Conservation (phyloP, 2,888 invertebrate genomes). For the Temnothorax unifasciatus region DNA sequence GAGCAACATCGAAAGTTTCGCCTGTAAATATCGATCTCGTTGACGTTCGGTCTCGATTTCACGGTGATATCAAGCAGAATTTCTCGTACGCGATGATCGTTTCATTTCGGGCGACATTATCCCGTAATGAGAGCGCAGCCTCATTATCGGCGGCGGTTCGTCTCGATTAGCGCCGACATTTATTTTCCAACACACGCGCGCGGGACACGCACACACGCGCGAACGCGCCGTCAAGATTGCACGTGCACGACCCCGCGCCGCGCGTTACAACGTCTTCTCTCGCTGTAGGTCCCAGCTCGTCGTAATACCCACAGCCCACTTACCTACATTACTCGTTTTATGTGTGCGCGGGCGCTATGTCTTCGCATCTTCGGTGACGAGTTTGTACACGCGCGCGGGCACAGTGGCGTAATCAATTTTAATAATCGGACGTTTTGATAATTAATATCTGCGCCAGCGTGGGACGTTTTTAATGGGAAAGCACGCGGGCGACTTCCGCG, state of each 20-base stretch:
- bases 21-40: slow-evolving; percentile 25
- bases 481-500: slow-evolving; percentile 1
- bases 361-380: slow-evolving; percentile 16
- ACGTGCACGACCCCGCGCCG: slow-evolving; percentile 51
- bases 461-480: slow-evolving; percentile 42
- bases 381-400: slow-evolving; percentile 4
- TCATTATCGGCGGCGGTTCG: slow-evolving; percentile 63
- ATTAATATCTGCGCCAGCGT: slow-evolving; percentile 30
- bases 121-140: slow-evolving; percentile 58
- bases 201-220: slow-evolving; percentile 13
- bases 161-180: slow-evolving; percentile 63
- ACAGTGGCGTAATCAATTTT: slow-evolving; percentile 55
- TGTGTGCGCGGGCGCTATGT: slow-evolving; percentile 24
- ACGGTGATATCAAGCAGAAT: slow-evolving; percentile 23
- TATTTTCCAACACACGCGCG: slow-evolving; percentile 35
- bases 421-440: slow-evolving; percentile 42
- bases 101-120: slow-evolving; percentile 38
- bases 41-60: slow-evolving; percentile 45
- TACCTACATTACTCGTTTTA: slow-evolving; percentile 83
- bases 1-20: slow-evolving; percentile 29
- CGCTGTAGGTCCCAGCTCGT: slow-evolving; percentile 77
- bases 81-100: slow-evolving; percentile 37
- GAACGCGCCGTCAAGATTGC: slow-evolving; percentile 58
- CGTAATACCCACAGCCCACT: slow-evolving; percentile 85
- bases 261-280: slow-evolving; percentile 72